These are phyloP conservation scores for Actinia equina DNA, from an alignment of 64 coral and sea anemone genomes.

Conservation along the genomic window DNA sequence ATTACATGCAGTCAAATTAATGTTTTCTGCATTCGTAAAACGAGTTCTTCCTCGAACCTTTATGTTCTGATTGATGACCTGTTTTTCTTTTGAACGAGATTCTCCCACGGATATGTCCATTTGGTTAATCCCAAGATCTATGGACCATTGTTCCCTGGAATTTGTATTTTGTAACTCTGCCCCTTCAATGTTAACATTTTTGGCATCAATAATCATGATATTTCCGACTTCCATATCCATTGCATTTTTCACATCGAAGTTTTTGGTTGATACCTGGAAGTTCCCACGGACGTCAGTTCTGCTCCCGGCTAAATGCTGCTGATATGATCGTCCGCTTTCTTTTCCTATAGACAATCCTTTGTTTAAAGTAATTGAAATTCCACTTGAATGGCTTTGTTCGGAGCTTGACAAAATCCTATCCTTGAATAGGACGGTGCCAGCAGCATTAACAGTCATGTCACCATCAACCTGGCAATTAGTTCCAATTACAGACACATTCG, in stretches of 20 bases:
- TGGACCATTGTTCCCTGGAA: conserved; percentile 23
- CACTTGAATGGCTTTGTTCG: conserved; percentile 30
- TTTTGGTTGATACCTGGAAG: neutral
- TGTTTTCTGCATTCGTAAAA: conserved; percentile 9
- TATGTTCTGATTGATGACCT: conserved; percentile 38
- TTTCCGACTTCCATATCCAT: conserved; percentile 45
- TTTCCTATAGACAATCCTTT: conserved; percentile 28
- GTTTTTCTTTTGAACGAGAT: conserved; percentile 21
- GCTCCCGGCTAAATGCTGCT: conserved; percentile 30
- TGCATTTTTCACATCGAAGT: conserved; percentile 55
- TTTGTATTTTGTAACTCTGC: conserved; percentile 32
- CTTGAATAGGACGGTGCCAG: conserved; percentile 24
- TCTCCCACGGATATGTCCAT: conserved; percentile 7
- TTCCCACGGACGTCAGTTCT: conserved; percentile 22
- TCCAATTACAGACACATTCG: conserved; percentile 37
- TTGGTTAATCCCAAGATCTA: conserved; percentile 3
- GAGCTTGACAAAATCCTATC: conserved; percentile 43
- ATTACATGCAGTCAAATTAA: conserved; percentile 57
- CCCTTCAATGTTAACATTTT: conserved; percentile 37
- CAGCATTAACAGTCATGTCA: conserved; percentile 26
- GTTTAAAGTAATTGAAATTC: conserved; percentile 29
- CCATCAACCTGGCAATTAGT: conserved; percentile 19
- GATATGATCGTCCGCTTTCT: neutral
- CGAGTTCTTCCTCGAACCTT: conserved; percentile 48
- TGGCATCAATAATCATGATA: conserved; percentile 30